Conservation (phyloP, 1,140 invertebrate species). For the Heterodera schachtii region DNA sequence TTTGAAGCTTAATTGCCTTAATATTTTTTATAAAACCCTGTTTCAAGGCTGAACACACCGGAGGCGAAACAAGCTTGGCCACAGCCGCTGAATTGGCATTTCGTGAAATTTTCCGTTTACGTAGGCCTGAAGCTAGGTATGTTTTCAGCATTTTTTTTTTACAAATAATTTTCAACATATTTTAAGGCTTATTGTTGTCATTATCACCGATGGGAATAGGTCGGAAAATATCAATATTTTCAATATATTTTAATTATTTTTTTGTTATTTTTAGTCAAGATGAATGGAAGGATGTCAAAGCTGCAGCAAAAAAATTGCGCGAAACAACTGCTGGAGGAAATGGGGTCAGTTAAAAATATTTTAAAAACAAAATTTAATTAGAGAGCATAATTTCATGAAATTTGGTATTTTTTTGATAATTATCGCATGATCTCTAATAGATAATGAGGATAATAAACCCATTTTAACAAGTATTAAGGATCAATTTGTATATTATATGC, state of each 20-base stretch:
- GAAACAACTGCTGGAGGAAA: slow-evolving; percentile 41
- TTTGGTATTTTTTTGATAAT: too few relatives aligned
- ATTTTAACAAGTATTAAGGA: too few relatives aligned
- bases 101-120: background rate
- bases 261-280: slow-evolving; percentile 46
- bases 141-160: background rate
- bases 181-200: slow-evolving; percentile 44
- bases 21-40: too few relatives aligned
- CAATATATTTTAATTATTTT: background rate
- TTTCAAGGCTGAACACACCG: slow-evolving; percentile 3
- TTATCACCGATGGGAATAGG: slow-evolving; percentile 55
- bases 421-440: too few relatives aligned
- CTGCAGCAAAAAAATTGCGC: slow-evolving; percentile 39
- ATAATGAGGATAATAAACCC: too few relatives aligned
- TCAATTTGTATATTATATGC: too few relatives aligned
- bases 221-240: background rate
- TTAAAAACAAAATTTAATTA: background rate
- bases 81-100: background rate
- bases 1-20: too few relatives aligned
- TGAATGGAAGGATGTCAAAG: slow-evolving; percentile 50
- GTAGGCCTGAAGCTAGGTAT: background rate
- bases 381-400: background rate
- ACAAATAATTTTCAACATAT: background rate
- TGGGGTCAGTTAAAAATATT: slow-evolving; percentile 29
- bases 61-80: slow-evolving; percentile 24